A percentile compares a stretch with the other conserved stretches of the same genome.
Conservation (phyloP, 2,888 invertebrate species). For the Shargacucullia verbasci region DNA sequence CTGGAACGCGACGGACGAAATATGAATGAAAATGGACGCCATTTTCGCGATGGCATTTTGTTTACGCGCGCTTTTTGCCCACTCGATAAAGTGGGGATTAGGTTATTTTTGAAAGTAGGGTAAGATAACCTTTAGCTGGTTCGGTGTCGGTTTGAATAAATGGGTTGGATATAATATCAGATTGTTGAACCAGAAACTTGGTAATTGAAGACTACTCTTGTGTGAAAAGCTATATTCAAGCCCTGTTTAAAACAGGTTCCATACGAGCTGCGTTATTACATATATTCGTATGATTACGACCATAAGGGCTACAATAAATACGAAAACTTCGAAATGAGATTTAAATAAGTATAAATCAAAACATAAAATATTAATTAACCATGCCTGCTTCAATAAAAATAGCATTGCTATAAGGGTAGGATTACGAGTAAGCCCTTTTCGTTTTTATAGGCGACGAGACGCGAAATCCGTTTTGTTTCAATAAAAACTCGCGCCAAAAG, state of each 20-base stretch:
- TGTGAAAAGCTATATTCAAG: constrained; percentile 10
- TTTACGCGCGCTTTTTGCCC: constrained; percentile 65
- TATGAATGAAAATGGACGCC: constrained; percentile 77
- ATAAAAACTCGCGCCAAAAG: constrained; percentile 29
- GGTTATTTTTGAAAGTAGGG: constrained; percentile 62
- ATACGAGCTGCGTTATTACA: no score
- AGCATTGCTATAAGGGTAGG: constrained; percentile 23
- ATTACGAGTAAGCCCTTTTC: constrained; percentile 21
- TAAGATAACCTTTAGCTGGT: constrained; percentile 53
- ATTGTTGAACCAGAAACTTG: constrained; percentile 32
- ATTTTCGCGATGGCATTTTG: constrained; percentile 74
- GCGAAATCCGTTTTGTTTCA: constrained; percentile 26
- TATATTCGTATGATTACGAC: no score
- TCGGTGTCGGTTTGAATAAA: constrained; percentile 46
- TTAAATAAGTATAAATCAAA: no score
- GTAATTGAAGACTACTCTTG: constrained; percentile 35
- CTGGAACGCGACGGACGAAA: constrained; percentile 75
- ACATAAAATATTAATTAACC: background rate
- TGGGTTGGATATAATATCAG: constrained; percentile 50
- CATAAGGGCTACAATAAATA: no score
- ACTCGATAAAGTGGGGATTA: constrained; percentile 63
- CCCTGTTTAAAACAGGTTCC: constrained; percentile 7
- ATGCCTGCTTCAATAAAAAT: constrained; percentile 23
- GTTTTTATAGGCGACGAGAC: constrained; percentile 2
- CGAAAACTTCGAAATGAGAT: no score